Percentiles rank a stretch among this genome's conserved stretches.
Evolutionary conservation across 2,888 invertebrate genomes (phyloP).

Genomic region (Agrotis segetum): DNA sequence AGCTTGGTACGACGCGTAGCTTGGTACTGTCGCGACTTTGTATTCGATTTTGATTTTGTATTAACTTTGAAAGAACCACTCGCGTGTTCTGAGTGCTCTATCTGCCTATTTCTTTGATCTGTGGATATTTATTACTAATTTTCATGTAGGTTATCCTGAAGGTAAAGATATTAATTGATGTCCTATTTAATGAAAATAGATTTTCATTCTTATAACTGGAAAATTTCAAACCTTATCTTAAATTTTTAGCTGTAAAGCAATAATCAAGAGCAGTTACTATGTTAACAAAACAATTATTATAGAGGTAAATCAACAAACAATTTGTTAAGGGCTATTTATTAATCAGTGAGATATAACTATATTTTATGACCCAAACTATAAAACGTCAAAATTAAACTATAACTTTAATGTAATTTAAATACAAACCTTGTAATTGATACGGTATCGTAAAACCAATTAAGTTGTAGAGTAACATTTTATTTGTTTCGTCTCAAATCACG

Average conservation of each 20-base stretch:
- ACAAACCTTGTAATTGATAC: slow-evolving; percentile 45
- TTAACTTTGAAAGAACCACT: too few relatives aligned
- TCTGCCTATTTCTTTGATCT: too few relatives aligned
- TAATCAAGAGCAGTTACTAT: background rate
- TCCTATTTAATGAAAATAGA: too few relatives aligned
- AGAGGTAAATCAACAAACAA: background rate
- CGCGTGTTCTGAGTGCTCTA: too few relatives aligned
- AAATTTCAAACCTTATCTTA: too few relatives aligned
- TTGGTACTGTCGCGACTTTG: too few relatives aligned
- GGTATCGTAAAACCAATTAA: slow-evolving; percentile 53
- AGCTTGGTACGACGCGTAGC: too few relatives aligned
- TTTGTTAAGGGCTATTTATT: slow-evolving; percentile 9
- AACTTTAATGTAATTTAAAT: slow-evolving; percentile 50
- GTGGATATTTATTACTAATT: too few relatives aligned
- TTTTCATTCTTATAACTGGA: too few relatives aligned
- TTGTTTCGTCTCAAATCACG: slow-evolving; percentile 28
- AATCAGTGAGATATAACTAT: slow-evolving; percentile 8
- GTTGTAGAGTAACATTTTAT: slow-evolving; percentile 59
- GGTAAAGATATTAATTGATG: too few relatives aligned
- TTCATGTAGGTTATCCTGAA: too few relatives aligned
- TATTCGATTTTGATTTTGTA: too few relatives aligned
- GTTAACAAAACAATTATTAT: slow-evolving; percentile 11
- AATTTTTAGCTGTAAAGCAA: background rate
- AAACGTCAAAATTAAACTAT: slow-evolving; percentile 34
- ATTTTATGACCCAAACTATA: slow-evolving; percentile 18